These are phyloP conservation scores for Nephrotoma appendiculata DNA, from an alignment of 2,888 invertebrate genomes.

Conservation along the genomic window DNA sequence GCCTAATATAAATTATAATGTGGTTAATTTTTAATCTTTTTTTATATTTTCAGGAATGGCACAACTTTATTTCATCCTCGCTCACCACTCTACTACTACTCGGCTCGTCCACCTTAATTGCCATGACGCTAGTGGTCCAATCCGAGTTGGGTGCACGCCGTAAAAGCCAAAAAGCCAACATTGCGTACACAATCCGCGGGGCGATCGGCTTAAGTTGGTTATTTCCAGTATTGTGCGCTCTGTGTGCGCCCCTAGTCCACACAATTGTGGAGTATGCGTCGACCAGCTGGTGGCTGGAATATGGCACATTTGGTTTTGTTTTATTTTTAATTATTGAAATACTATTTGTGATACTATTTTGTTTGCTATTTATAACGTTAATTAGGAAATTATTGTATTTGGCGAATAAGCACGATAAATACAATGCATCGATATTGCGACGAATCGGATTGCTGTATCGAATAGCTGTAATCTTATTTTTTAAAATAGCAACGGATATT, in stretches of 20 bases:
- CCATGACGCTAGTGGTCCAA: conserved; percentile 30
- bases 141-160: conserved; percentile 26
- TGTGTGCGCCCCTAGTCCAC: conserved; percentile 30
- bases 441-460: conserved; percentile 45
- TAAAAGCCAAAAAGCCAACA: conserved; percentile 4
- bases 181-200: conserved; percentile 26
- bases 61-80: conserved; percentile 42
- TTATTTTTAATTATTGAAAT: conserved; percentile 54
- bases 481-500: conserved; percentile 42
- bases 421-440: conserved; percentile 38
- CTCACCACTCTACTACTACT: conserved; percentile 47
- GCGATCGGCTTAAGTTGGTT: conserved; percentile 33
- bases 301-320: conserved; percentile 41
- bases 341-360: conserved; percentile 50
- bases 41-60: conserved; percentile 37
- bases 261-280: conserved; percentile 32
- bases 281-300: conserved; percentile 48
- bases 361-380: conserved; percentile 51
- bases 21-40: conserved; percentile 1
- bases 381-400: conserved; percentile 44
- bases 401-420: conserved; percentile 44
- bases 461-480: conserved; percentile 42
- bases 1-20: too few species aligned
- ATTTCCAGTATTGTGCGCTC: conserved; percentile 29
- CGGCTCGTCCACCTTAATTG: conserved; percentile 44